Evolutionary conservation across 2,888 invertebrate genomes (phyloP).

Genomic region (Napeogenes sylphis): DNA sequence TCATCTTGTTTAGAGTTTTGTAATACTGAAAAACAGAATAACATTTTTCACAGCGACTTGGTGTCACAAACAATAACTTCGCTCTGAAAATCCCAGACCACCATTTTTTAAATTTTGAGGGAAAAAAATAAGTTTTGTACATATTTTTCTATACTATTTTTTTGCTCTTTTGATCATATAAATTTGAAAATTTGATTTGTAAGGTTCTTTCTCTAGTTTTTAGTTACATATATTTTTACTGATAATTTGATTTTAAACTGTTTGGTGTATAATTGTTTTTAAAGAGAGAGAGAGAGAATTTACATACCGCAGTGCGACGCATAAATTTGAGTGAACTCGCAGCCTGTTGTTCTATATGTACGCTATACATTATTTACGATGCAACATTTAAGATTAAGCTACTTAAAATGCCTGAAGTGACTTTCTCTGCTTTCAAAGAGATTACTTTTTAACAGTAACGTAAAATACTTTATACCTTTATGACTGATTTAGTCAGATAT

Average conservation of each 20-base stretch:
- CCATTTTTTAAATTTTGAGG: conserved; percentile 67
- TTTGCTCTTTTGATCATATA: conserved; percentile 34
- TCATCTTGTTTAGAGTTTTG: no score
- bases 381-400: conserved; percentile 54
- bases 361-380: conserved; percentile 59
- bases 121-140: conserved; percentile 61
- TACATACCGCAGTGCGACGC: conserved; percentile 74
- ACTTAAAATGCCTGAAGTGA: not conserved
- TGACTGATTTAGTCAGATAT: no score
- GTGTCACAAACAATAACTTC: conserved; percentile 68
- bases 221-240: no score
- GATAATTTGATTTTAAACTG: no score
- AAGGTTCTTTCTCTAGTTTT: no score
- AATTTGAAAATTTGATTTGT: no score
- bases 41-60: conserved; percentile 67
- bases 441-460: not conserved
- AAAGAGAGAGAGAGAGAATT: conserved; percentile 55
- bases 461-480: not conserved
- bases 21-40: conserved; percentile 41
- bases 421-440: not conserved
- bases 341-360: conserved; percentile 59
- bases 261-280: conserved; percentile 57
- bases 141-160: conserved; percentile 48
- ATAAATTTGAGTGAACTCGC: conserved; percentile 65
- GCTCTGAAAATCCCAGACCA: conserved; percentile 66